Evolutionary conservation across 2,113 vertebrate genomes (phyloP), one percentile per base, ranked within the genome.

Genomic region (Loxodonta africana): DNA sequence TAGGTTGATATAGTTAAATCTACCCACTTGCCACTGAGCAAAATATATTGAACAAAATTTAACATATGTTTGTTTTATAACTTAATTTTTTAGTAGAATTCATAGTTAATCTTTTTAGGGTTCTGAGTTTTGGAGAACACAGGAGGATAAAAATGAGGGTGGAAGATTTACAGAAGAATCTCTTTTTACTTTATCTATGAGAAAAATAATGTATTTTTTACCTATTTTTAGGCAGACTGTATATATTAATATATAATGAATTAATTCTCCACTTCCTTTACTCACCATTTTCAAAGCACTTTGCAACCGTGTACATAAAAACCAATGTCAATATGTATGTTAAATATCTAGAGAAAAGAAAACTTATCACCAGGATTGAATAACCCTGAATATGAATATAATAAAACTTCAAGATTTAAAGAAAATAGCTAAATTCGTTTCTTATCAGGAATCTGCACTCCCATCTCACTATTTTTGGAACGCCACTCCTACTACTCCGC

Each of bases 11-110:
- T 77, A 71, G n/a, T 2, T 83, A 77, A 93, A 46, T 87, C 33
- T 18, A 44, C 33, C 53, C 67, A 77, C 74, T 3, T 26, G 6
- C 23, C 2, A 81, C 8, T 41, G 10, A 60, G 37, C 7, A 90
- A 93, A 95, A 92, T 33, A 10, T 37, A 96, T 12, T 87, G 1
- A 20, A 51, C 9, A 83, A 7, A 37, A 74, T 78, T 93, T 93
- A 88, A 83, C 17, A 44, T 14, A 81, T 18, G 11, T 10, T 78
- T 73, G 2, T 25, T 88, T 4, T 28, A 0, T 91, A 73, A 41
- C n/a, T 37, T 23, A 62, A 60, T 51, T 63, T 78, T 91, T 77
- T 65, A 84, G 18, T 30, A 84, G 5, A 73, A 84, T n/a, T 83
- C 8, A 88, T 44, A 88, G 37, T 33, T 78, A 37, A 41, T 57